Evolutionary conservation across 2,113 vertebrate species (phyloP).

Genomic region (Callorhinus ursinus): DNA sequence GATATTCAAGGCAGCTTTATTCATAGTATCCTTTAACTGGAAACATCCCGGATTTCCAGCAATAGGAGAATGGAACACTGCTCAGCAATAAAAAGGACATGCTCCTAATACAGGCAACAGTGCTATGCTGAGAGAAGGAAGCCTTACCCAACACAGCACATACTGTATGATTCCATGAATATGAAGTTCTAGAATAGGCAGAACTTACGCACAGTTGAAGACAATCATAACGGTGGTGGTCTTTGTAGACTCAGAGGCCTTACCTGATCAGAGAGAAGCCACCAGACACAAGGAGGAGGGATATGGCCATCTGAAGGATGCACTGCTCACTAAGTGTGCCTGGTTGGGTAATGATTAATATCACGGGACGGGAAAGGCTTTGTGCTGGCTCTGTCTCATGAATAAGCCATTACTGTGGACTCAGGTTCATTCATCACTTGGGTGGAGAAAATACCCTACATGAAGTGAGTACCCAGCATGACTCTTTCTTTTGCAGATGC

Average conservation of each 20-base stretch:
- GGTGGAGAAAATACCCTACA: not conserved
- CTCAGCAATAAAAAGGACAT: not conserved
- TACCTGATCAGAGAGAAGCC: not conserved
- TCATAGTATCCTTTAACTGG: not conserved
- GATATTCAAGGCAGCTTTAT: not conserved
- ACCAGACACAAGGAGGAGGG: not conserved
- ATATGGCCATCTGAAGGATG: rapidly evolving
- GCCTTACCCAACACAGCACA: not conserved
- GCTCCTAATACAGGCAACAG: not conserved
- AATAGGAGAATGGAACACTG: not conserved
- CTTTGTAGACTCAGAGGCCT: not conserved
- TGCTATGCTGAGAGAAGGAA: not conserved
- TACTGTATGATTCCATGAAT: too few relatives aligned
- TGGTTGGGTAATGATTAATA: not conserved
- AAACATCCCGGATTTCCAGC: not conserved
- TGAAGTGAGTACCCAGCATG: not conserved
- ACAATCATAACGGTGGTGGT: not conserved
- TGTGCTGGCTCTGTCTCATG: too few relatives aligned
- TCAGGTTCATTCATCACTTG: not conserved
- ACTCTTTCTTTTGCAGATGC: not conserved
- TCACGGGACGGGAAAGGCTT: not conserved
- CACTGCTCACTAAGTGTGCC: not conserved
- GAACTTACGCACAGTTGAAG: not conserved
- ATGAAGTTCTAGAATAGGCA: not conserved
- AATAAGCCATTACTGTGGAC: not conserved